These are phyloP conservation scores for Calameuta filiformis DNA, from an alignment of 2,888 invertebrate species.

Conservation along the genomic window DNA sequence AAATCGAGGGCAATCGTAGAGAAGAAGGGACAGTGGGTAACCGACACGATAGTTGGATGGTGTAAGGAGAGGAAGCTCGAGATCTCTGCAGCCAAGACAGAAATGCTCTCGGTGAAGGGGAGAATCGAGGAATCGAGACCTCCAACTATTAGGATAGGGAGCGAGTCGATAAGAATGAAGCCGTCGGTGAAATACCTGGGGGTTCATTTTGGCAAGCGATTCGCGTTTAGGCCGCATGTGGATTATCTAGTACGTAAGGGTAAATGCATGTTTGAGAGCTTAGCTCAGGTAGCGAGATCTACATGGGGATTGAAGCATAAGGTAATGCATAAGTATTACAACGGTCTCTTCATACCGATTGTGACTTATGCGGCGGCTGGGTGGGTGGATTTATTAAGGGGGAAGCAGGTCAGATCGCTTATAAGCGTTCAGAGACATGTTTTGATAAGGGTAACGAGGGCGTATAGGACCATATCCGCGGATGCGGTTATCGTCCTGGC, in stretches of 20 bases:
- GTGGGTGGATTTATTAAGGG: not conserved
- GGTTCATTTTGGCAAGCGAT: not conserved
- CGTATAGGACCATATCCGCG: constrained; percentile 5
- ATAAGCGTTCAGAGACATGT: not conserved
- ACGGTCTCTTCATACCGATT: constrained; percentile 1
- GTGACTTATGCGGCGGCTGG: constrained; percentile 8
- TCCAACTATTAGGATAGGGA: not conserved
- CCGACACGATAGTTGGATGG: not conserved
- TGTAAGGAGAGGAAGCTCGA: not conserved
- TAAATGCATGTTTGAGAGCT: not conserved
- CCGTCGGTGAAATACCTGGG: not conserved
- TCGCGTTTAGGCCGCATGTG: not conserved
- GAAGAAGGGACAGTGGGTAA: not conserved
- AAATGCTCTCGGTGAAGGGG: not conserved
- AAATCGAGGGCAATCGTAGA: not conserved
- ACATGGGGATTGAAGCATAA: constrained; percentile 7
- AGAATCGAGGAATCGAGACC: not conserved
- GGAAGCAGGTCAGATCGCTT: not conserved
- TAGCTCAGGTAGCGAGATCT: not conserved
- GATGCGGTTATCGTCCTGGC: not conserved
- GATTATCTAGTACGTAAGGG: not conserved
- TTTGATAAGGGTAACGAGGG: not conserved
- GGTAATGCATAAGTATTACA: not conserved
- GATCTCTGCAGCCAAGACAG: not conserved
- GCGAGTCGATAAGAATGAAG: not conserved